Evolutionary conservation across 2,888 invertebrate species (phyloP), one percentile per base, ranked within the genome.

Genomic region (Megamerina dolium): DNA sequence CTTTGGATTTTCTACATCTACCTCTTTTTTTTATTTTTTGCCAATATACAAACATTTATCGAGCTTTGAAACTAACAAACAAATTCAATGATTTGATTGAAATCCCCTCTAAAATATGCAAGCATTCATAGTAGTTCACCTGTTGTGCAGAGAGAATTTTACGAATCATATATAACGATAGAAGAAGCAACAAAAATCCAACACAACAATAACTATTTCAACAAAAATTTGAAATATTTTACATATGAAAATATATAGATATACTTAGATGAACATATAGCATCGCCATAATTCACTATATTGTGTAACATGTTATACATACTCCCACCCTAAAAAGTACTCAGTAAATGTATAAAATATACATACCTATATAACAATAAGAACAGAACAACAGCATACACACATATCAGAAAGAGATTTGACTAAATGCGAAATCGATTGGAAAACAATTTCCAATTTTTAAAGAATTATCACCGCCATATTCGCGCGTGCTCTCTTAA

Each of bases 381-480:
- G 12, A 21, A 21, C 16, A 12, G 16, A 20, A 39, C 2, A 20
- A 32, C 19, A 19, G 23, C 2, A 21, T 17, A 12, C n/a, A 40
- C 3, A 13, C 8, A n/a, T 26, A 37, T 33, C 37, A 43, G 29
- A 40, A 50, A 63, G 59, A 61, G 62, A 54, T 61, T 63, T 61
- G 56, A 56, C 62, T 64, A 65, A 65, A 63, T 63, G 67, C 60
- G 63, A 64, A 67, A 68, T 68, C 67, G 67, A 68, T 68, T 68
- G 66, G 63, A 65, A 68, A 68, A 66, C 68, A 68, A 68, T 68
- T 68, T 67, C 65, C 68, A 68, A 68, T 68, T 68, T 68, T 65
- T 67, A 64, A 66, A 68, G 67, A 68, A 68, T 68, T 68, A 68
- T 68, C 68, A 63, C 68, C 60, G 59, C 66, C 65, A 67, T 66